Base-by-base conservation (phyloP, 2,888 invertebrate genomes). In the Eucriotettix oculatus region DNA sequence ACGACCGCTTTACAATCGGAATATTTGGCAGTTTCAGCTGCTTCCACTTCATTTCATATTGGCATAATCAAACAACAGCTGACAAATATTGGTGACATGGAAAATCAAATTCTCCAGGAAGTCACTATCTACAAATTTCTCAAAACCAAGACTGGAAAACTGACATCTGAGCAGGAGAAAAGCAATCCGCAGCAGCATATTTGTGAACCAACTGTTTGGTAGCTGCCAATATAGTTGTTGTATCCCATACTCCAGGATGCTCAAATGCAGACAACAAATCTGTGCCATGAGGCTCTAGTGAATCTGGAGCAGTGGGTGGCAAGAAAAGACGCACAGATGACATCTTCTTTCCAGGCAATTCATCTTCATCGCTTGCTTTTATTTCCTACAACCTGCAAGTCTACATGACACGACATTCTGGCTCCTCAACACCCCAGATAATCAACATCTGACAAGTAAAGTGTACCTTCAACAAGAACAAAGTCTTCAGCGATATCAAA, bases 51-150 rank as follows among this genome's bases (percentile, higher is more conserved):
- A 60, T 63, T 61, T 43, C 61, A 60, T 11, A 65, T 63, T 16
- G 65, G 64, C 54, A 59, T 61, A 10, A 65, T 59, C 65, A 65
- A 11, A 61, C 59, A 12, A 64, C 63, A 44, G 61, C 61, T 11
- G 63, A 64, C 14, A 60, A 58, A 10, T 63, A 65, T 53, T 61
- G 54, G 41, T 59, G 59, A 48, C 65, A 65, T 40, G 54, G 61
- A 43, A 64, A 65, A 55, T 65, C 65, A 42, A 62, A 64, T 59
- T 58, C 56, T 17, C 65, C 65, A 44, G 65, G 65, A 14, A 65
- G 53, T 65, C 65, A 17, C 61, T 61, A 56, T 62, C 62, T 2
- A 43, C n/a, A 12, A 65, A 42, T 44, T 54, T 44, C 43, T 62
- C 59, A 41, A 64, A 64, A 11, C 63, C 48, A 48, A 48, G 48